Evolutionary conservation across 92 coral and sea anemone species (phyloP).

Genomic region (Parazoanthus atlanticus): DNA sequence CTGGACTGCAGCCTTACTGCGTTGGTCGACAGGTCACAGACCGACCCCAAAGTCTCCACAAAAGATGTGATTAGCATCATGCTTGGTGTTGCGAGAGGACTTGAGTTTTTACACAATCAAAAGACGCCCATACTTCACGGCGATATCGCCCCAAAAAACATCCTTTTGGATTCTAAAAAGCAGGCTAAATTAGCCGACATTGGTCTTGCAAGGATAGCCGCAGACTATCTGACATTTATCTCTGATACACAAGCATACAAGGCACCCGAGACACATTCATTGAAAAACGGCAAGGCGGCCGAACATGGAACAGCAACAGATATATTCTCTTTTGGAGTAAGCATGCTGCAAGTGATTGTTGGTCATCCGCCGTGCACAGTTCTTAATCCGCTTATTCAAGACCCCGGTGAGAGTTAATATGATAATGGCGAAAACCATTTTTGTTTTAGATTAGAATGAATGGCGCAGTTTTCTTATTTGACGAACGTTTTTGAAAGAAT

Average conservation of each 20-base stretch:
- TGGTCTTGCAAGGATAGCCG: slow-evolving; percentile 56
- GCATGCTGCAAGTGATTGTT: neutral
- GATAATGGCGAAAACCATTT: neutral
- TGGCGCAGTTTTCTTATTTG: neutral
- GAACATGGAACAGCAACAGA: neutral
- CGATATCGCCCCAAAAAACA: slow-evolving; percentile 55
- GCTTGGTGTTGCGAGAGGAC: slow-evolving; percentile 59
- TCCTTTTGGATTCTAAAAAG: slow-evolving; percentile 50
- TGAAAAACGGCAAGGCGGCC: neutral
- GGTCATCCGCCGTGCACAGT: neutral
- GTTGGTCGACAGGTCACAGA: slow-evolving; percentile 32
- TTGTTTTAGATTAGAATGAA: neutral
- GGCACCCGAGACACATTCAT: slow-evolving; percentile 47
- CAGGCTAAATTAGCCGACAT: slow-evolving; percentile 59
- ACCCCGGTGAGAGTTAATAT: neutral
- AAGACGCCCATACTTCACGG: slow-evolving; percentile 50
- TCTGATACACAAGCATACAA: slow-evolving; percentile 50
- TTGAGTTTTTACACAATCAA: slow-evolving; percentile 54
- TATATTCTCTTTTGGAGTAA: slow-evolving; percentile 4
- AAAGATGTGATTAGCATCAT: slow-evolving; percentile 54
- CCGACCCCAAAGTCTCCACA: slow-evolving; percentile 24
- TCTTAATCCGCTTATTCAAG: neutral
- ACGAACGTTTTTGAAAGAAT: neutral
- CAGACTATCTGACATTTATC: slow-evolving; percentile 25
- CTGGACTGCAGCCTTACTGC: slow-evolving; percentile 51